Conservation (phyloP, 2,888 invertebrate genomes). For the Macrophya alboannulata region DNA sequence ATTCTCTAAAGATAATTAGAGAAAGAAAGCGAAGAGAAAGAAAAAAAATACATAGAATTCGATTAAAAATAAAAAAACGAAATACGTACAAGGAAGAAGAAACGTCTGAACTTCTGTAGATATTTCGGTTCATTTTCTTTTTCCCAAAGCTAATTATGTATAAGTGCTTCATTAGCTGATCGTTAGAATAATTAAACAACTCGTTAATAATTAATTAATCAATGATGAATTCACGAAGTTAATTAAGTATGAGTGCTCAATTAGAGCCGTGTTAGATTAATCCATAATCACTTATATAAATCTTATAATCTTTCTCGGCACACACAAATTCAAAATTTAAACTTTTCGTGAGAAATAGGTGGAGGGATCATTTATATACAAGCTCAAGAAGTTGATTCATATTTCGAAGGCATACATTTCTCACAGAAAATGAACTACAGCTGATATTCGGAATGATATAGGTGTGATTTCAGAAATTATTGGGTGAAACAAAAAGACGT, state of each 20-base stretch:
- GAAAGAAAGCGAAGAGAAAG: too few relatives aligned
- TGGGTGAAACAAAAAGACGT: background rate
- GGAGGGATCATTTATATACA: constrained; percentile 1
- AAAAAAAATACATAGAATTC: background rate
- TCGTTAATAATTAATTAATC: constrained; percentile 35
- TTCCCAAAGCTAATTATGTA: constrained; percentile 10
- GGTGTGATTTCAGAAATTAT: background rate
- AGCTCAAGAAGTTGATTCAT: background rate
- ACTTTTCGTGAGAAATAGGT: background rate
- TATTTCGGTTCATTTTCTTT: background rate
- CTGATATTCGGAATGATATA: background rate
- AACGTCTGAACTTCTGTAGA: background rate
- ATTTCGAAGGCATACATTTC: background rate
- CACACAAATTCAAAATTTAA: background rate
- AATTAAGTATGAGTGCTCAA: constrained; percentile 3
- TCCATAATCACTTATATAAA: constrained; percentile 8
- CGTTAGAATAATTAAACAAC: constrained; percentile 21
- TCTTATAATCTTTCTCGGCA: background rate
- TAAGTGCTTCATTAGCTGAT: constrained; percentile 36
- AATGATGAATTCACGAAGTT: constrained; percentile 16
- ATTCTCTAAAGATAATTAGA: background rate
- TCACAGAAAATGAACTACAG: background rate
- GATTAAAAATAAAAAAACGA: background rate
- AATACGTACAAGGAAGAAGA: background rate
- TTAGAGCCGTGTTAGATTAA: constrained; percentile 3